Evolutionary conservation across 2,113 vertebrate species (phyloP), one percentile per base, ranked within the genome.

Genomic region (Hyperoodon ampullatus): DNA sequence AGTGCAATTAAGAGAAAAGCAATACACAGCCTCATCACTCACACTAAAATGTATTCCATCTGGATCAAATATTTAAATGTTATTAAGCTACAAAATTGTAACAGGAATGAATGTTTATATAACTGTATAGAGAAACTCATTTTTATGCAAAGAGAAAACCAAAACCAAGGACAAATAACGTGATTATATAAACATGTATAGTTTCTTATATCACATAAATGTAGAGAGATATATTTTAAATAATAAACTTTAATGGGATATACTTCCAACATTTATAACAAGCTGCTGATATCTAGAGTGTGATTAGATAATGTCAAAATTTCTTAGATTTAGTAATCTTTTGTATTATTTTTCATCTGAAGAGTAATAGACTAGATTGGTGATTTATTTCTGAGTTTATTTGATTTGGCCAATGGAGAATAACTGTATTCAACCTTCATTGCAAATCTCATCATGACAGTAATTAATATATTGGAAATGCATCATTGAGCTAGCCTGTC

Each of bases 381-480:
- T 71, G 15, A 61, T 80, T 78, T 87, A 82, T 66, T 96, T 95
- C 55, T 80, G 33, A 90, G 35, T 80, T 95, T 44, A 96, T 94
- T 96, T 90, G 61, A 80, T 60, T 94, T 92, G 42, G 50, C 50
- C 80, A 87, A 28, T 87, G 19, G 88, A 70, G 24, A 97, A 75
- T 72, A 63, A 90, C n/a, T 90, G 21, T 30, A 84, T 94, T 94
- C 85, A 88, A 58, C 21, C 28, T 92, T 65, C 55, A 80, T 65
- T 74, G 58, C 42, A 75, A 82, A 72, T 63, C 61, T 95, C 84
- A 94, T 97, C 94, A 84, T 97, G 61, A 81, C 77, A 82, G 55
- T 96, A 96, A 96, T 97, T 97, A 97, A 95, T 93, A 94, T 84
- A 94, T 80, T 92, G 70, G 68, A 96, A 95, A 97, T 94, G 90